Conservation (phyloP, 2,113 vertebrate genomes). For the Callithrix jacchus region DNA sequence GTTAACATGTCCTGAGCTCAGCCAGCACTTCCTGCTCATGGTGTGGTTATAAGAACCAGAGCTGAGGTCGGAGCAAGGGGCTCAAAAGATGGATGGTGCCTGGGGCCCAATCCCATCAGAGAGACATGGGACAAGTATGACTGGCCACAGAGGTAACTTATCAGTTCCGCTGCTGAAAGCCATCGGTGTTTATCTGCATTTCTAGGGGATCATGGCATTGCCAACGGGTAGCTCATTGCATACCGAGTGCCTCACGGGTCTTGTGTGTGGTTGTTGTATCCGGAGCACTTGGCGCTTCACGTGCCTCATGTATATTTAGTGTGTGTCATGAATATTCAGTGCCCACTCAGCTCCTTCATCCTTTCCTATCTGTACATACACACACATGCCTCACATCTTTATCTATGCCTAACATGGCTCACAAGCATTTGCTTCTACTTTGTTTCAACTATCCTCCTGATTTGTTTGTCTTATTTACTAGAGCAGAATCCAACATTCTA, state of each 20-base stretch:
- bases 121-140: rapidly evolving
- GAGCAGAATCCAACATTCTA: neutral
- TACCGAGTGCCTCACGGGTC: rapidly evolving
- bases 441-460: neutral
- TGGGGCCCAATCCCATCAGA: neutral
- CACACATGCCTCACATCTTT: neutral
- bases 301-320: constrained; percentile 29
- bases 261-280: neutral
- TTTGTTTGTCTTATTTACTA: neutral
- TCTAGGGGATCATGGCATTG: neutral
- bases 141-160: neutral
- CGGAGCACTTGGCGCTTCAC: neutral
- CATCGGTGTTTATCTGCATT: neutral
- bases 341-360: neutral
- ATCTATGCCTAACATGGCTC: neutral
- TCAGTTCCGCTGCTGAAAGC: neutral
- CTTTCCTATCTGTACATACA: neutral
- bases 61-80: neutral
- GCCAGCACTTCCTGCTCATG: neutral
- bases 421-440: neutral
- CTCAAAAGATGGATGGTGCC: neutral
- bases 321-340: constrained; percentile 28
- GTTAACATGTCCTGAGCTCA: neutral
- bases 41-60: neutral
- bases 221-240: neutral